Base-by-base conservation (phyloP, 1,140 invertebrate genomes). In the Gonatopus flavifemur region DNA sequence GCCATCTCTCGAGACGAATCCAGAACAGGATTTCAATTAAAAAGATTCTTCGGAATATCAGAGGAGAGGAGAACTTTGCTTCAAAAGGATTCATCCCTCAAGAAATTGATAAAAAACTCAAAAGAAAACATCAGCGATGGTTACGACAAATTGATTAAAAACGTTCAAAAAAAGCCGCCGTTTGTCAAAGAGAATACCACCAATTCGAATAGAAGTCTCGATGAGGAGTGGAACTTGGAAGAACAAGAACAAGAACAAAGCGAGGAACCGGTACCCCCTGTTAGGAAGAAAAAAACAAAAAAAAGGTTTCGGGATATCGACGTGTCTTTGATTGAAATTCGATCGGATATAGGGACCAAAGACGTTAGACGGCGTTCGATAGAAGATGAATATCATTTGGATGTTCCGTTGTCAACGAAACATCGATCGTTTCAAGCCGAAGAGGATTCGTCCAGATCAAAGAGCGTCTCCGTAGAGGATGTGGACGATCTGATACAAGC, bases 391-490 rank as follows among this genome's bases (percentile, higher is more conserved):
- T 5, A 1, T 12, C 9, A 3, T 6, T 13, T 18, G 3, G 13
- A 20, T 22, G 12, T 12, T 21, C 31, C 3, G 10, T 22, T 3
- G 33, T 2, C 20, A 19, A 4, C 6, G 3, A 24, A 9, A 13
- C 16, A 0, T 4, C 28, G 2, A 4, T 2, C 0, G 0, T 2
- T 0, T 5, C 2, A 0, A 3, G 10, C 37, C 7, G 47, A 50
- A 3, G 50, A 53, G 32, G 19, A 33, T 13, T 37, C 28, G 28
- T 56, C 61, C 13, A 59, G 54, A 30, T 69, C 67, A 1, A 47
- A 51, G 20, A 69, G 67, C 42, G 57, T 69, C 1, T 69, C 67
- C 3, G 36, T 66, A 3, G 67, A 69, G 39, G 67, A 69, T 47
- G 61, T 69, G 3, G 65, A 69, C 12, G 63, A 69, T 6, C 39